Percentiles rank a stretch among this genome's conserved stretches.
These are phyloP conservation scores for Notolabrus celidotus DNA, from an alignment of 2,797 vertebrate genomes.

Conservation along the genomic window DNA sequence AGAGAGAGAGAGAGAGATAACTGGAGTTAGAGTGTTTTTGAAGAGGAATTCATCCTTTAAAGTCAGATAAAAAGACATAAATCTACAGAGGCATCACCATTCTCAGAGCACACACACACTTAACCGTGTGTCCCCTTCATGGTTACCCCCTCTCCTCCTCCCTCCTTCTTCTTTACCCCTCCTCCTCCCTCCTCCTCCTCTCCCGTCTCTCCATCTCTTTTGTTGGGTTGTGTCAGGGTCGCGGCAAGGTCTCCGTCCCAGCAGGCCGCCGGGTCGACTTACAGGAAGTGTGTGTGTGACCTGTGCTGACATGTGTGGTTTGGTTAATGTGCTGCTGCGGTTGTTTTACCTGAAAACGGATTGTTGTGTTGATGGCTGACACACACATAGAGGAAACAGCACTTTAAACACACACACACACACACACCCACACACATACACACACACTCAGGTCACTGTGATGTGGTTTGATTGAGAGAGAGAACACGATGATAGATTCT, in stretches of 20 bases:
- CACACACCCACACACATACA: not conserved
- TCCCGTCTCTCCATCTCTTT: constrained; percentile 37
- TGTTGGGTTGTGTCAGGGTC: constrained; percentile 50
- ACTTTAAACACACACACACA: not conserved
- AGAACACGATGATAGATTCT: constrained; percentile 2
- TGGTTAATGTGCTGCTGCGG: constrained; percentile 39
- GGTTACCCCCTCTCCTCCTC: too few relatives aligned
- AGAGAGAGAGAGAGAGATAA: not conserved
- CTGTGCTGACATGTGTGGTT: constrained; percentile 37
- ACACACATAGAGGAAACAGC: not conserved
- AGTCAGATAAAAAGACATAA: constrained; percentile 7
- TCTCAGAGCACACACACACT: constrained; percentile 38
- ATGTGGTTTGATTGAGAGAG: too few relatives aligned
- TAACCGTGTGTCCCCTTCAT: constrained; percentile 50
- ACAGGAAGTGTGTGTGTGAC: constrained; percentile 33
- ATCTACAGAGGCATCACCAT: not conserved
- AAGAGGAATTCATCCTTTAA: constrained; percentile 2
- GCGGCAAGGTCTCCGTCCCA: constrained; percentile 39
- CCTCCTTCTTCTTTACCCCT: not conserved
- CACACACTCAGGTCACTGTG: not conserved
- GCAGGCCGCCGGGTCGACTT: constrained; percentile 50
- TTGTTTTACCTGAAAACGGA: constrained; percentile 35
- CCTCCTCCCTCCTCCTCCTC: not conserved
- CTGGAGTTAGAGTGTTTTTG: not conserved
- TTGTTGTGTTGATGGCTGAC: constrained; percentile 17